These are phyloP conservation scores for Heterochromis multidens DNA, from an alignment of 2,113 vertebrate genomes.

Conservation along the genomic window DNA sequence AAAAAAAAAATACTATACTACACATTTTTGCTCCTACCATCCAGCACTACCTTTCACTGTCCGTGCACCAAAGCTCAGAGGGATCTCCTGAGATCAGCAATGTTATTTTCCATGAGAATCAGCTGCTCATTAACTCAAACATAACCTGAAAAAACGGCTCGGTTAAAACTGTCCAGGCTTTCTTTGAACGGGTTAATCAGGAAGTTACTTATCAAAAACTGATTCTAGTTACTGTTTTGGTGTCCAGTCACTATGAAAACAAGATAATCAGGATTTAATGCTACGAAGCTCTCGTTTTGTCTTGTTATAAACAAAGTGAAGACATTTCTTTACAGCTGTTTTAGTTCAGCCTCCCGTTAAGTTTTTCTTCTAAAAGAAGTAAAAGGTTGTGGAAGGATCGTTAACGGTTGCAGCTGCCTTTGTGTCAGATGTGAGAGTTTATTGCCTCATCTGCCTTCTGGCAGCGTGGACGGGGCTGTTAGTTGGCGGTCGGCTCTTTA, in stretches of 20 bases:
- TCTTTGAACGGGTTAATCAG: neutral
- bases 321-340: neutral
- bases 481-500: no score
- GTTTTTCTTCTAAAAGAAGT: neutral
- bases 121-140: neutral
- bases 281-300: neutral
- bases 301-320: neutral
- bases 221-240: neutral
- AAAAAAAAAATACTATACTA: neutral
- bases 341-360: neutral
- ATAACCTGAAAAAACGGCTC: neutral
- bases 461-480: no score
- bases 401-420: neutral
- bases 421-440: neutral
- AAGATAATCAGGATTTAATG: neutral
- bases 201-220: no score
- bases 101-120: neutral
- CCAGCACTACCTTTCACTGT: neutral
- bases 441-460: neutral
- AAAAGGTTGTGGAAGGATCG: neutral
- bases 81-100: fast-evolving
- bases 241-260: neutral
- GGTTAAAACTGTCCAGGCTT: neutral
- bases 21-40: neutral
- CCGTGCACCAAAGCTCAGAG: neutral